A percentile compares a stretch with the other conserved stretches of the same genome.
These are phyloP conservation scores for Macquaria ambigua DNA, from an alignment of 2,113 vertebrate species.

Conservation along the genomic window DNA sequence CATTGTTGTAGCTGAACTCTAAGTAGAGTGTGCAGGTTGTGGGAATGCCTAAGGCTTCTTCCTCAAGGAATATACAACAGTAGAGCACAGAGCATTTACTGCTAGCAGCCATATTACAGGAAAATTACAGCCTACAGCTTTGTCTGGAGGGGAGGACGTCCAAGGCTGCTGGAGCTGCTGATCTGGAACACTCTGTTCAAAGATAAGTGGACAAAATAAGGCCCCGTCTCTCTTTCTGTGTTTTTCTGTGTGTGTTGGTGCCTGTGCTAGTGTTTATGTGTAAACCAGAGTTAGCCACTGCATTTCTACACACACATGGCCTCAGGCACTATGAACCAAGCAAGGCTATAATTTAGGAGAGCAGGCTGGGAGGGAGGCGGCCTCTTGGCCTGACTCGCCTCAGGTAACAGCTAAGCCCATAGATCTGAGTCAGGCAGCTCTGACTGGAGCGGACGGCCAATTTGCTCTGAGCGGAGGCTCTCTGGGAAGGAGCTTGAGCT, in stretches of 20 bases:
- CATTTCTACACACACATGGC: conserved; percentile 68
- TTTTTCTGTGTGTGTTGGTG: conserved; percentile 52
- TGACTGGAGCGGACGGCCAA: conserved; percentile 72
- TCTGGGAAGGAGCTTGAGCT: conserved; percentile 66
- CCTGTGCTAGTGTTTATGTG: conserved; percentile 67
- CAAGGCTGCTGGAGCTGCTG: conserved; percentile 66
- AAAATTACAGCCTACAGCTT: conserved; percentile 74
- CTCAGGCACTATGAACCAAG: conserved; percentile 59
- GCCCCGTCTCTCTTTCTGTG: conserved; percentile 21
- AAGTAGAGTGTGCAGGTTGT: conserved; percentile 28
- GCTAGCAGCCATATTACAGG: conserved; percentile 66
- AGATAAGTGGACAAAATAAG: conserved; percentile 69
- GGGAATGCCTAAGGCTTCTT: conserved; percentile 36
- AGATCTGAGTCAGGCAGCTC: conserved; percentile 75
- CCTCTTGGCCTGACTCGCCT: conserved; percentile 75
- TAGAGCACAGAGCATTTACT: conserved; percentile 38
- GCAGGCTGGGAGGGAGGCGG: conserved; percentile 60
- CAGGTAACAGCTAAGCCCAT: conserved; percentile 79
- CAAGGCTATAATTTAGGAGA: conserved; percentile 77
- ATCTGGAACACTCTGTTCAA: conserved; percentile 73
- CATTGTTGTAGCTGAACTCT: neutral
- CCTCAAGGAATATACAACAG: conserved; percentile 37
- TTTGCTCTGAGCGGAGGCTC: conserved; percentile 71
- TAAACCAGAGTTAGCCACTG: conserved; percentile 56
- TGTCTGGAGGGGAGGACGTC: conserved; percentile 49